phyloP scores from a whole-genome alignment of 2,113 vertebrate species.

The Chloropsis cyanopogon region DNA sequence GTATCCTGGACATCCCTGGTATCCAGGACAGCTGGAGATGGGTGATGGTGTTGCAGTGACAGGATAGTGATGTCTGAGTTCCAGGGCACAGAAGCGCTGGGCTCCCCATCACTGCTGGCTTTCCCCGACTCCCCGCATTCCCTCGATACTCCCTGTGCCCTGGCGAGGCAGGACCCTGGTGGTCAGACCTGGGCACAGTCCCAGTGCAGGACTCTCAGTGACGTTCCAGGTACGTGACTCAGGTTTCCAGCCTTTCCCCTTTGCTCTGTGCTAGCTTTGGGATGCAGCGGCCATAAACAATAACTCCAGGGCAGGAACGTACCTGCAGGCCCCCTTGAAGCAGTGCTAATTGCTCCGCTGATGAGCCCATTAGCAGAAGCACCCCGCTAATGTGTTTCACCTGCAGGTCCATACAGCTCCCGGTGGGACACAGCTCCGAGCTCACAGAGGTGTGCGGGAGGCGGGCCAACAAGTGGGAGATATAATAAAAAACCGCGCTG shows the following conservation, averaged over 20 bases:
- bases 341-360: neutral
- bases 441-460: neutral
- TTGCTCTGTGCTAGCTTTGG: neutral
- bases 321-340: neutral
- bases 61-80: neutral
- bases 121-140: neutral
- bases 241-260: neutral
- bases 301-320: neutral
- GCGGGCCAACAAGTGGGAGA: neutral
- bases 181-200: neutral
- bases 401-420: neutral
- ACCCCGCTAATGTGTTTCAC: neutral
- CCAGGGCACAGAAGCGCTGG: neutral
- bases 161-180: neutral
- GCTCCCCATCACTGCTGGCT: neutral
- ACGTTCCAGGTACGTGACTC: neutral
- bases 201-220: neutral
- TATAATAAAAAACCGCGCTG: neutral
- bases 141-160: neutral
- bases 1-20: neutral
- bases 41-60: neutral
- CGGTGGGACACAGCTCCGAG: neutral
- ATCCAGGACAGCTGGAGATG: neutral
- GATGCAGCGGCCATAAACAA: neutral
- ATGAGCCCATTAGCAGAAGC: neutral